Evolutionary conservation across 2,888 invertebrate species (phyloP), one percentile per base, ranked within the genome.

Genomic region (Seira musarum): DNA sequence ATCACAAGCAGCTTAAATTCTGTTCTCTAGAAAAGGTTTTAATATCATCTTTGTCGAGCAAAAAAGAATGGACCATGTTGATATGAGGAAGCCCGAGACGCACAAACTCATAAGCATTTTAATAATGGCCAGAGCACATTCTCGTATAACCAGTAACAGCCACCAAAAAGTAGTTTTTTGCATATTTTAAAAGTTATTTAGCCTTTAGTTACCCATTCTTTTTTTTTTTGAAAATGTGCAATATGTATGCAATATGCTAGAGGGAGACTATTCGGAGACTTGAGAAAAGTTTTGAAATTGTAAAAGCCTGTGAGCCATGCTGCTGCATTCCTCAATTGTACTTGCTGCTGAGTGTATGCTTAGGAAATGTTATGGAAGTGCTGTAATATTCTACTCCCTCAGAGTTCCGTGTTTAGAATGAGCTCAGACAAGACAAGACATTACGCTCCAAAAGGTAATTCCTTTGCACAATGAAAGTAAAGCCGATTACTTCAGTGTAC

Each of bases 181-280:
- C 74, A 65, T 74, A 71, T 63, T 71, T 69, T 57, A 71, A 77
- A 65, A 61, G 21, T 57, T 57, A 70, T 69, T 77, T 77, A 70
- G 57, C 53, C 70, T 70, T 69, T 30, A 69, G 77, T 5, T 30
- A 30, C 30, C 30, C 30, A 30, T 30, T 30, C 30, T 30, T 30
- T 61, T 15, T 30, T 30, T 8, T 30, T 30, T 61, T 15, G 15
- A 21, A 24, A 63, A 24, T 64, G 25, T 10, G 25, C 64, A 64
- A 25, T 64, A 64, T 66, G 65, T 65, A 25, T 25, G 65, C 21
- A 66, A 46, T 46, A 68, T 53, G 30, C 8, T 30, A n/a, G 8
- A 35, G 15, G n/a, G 13, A 72, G 64, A 64, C 64, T 72, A 21
- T 17, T 35, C 21, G 35, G 35, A 64, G 53, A 73, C 65, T 57